phyloP scores from a whole-genome alignment of 2,113 vertebrate species.

The Telmatochromis sp. region DNA sequence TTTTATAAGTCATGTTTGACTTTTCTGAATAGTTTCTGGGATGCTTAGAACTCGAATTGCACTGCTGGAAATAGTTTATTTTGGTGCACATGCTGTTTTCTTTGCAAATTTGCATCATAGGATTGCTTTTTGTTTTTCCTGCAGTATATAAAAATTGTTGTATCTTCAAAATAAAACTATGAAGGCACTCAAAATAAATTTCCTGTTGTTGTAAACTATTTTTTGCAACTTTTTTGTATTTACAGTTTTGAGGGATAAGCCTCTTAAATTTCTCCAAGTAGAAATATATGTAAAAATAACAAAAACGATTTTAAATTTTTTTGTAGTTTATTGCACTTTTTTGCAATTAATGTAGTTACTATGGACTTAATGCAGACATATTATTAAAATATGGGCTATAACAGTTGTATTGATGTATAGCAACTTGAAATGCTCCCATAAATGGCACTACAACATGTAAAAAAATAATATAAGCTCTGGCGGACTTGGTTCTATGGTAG shows the following conservation, averaged over 20 bases:
- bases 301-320: accelerated
- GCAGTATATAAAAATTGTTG: accelerated
- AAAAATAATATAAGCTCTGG: accelerated
- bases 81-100: accelerated
- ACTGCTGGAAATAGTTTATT: too few relatives aligned
- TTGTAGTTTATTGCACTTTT: too few relatives aligned
- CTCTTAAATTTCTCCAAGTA: too few relatives aligned
- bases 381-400: accelerated
- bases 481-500: too few relatives aligned
- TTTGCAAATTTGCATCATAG: too few relatives aligned
- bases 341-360: accelerated
- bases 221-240: too few relatives aligned
- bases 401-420: too few relatives aligned
- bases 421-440: too few relatives aligned
- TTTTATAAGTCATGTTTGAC: too few relatives aligned
- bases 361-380: accelerated
- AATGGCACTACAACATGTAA: accelerated
- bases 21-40: too few relatives aligned
- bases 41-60: accelerated
- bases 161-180: accelerated
- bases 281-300: accelerated
- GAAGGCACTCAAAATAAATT: too few relatives aligned
- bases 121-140: accelerated
- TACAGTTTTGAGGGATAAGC: accelerated
- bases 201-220: accelerated